Evolutionary conservation across 2,888 invertebrate genomes (phyloP).

Genomic region (Drosophila phalerata): DNA sequence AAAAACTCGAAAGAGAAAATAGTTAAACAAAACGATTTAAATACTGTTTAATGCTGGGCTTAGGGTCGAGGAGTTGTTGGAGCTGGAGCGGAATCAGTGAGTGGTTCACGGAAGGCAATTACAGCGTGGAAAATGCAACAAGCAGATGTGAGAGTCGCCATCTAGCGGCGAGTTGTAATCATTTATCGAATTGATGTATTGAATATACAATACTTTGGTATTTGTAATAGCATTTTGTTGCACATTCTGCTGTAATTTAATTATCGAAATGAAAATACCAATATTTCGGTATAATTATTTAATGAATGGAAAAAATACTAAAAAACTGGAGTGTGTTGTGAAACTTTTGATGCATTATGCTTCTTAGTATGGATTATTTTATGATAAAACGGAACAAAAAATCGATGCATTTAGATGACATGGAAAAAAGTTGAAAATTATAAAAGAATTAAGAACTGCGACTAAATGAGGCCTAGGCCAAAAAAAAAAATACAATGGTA

Average conservation of each 20-base stretch:
- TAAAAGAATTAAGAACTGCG: conserved; percentile 37
- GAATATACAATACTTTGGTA: not conserved
- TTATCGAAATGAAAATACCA: conserved; percentile 12
- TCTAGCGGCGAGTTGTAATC: conserved; percentile 1
- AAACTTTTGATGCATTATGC: conserved; percentile 54
- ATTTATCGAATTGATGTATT: conserved; percentile 15
- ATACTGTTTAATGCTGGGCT: conserved; percentile 25
- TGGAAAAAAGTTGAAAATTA: conserved; percentile 25
- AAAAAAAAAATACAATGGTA: conserved; percentile 38
- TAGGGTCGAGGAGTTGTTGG: conserved; percentile 1
- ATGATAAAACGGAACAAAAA: conserved; percentile 33
- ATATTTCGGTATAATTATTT: conserved; percentile 5
- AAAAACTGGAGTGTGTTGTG: conserved; percentile 41
- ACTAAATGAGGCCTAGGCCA: conserved; percentile 48
- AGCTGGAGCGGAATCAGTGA: conserved; percentile 15
- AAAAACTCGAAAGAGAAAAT: conserved; percentile 1
- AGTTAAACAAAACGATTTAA: conserved; percentile 1
- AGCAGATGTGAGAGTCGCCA: not conserved
- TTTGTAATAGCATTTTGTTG: conserved; percentile 1
- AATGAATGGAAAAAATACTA: conserved; percentile 10
- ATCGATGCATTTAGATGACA: conserved; percentile 48
- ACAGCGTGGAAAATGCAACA: conserved; percentile 39
- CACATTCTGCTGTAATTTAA: conserved; percentile 28
- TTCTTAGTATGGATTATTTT: conserved; percentile 21
- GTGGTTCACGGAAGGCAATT: conserved; percentile 19